Conservation (phyloP, 2,888 invertebrate genomes). For the Tipula unca region DNA sequence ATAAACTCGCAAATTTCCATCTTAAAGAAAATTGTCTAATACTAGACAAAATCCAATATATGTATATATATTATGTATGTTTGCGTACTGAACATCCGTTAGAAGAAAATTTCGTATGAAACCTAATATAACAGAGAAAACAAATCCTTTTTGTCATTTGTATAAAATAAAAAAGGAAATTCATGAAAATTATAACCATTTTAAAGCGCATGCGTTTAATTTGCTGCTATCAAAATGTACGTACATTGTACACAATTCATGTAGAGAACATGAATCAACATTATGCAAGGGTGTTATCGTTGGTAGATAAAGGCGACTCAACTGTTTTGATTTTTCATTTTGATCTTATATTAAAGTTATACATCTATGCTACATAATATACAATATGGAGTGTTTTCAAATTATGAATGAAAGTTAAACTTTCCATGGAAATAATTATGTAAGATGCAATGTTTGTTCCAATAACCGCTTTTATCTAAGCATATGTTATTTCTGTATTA, state of each 20-base stretch:
- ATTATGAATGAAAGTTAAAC: background rate
- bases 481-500: background rate
- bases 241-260: background rate
- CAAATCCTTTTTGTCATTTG: background rate
- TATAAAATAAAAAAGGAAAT: background rate
- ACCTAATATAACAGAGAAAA: background rate
- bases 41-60: background rate
- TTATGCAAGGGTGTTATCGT: background rate
- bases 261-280: background rate
- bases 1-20: background rate
- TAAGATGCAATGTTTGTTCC: background rate
- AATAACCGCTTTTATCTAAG: background rate
- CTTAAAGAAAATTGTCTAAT: background rate
- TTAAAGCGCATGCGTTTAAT: background rate
- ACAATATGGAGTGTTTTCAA: background rate
- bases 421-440: background rate
- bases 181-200: background rate
- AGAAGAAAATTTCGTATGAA: background rate
- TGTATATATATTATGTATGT: too few species aligned
- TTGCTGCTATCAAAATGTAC: background rate
- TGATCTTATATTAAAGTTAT: background rate
- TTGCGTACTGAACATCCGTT: too few species aligned
- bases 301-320: background rate
- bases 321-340: background rate
- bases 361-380: background rate